A percentile compares a stretch with the other conserved stretches of the same genome.
Evolutionary conservation across 2,888 invertebrate genomes (phyloP).

Genomic region (Oeneis ivallda): DNA sequence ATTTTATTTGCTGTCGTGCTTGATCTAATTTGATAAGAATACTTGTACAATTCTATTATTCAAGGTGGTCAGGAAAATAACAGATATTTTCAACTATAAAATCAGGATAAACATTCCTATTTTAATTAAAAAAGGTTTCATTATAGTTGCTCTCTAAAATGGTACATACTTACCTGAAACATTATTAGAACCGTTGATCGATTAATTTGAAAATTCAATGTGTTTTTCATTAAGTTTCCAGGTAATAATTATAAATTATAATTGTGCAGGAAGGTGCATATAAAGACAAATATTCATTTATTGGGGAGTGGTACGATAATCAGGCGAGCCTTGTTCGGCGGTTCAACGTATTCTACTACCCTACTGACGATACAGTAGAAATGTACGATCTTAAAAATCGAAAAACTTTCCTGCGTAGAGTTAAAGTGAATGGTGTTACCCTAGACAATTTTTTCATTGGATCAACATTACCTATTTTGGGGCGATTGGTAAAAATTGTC

Average conservation of each 20-base stretch:
- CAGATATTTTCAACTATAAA: not conserved
- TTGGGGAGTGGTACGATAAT: constrained; percentile 94
- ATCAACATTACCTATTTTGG: constrained; percentile 86
- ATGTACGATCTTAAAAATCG: constrained; percentile 86
- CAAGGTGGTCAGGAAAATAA: not conserved
- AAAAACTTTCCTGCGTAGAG: constrained; percentile 85
- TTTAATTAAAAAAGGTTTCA: not conserved
- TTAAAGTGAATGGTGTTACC: constrained; percentile 84
- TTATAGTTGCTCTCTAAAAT: not conserved
- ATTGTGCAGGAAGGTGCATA: constrained; percentile 72
- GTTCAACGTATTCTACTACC: constrained; percentile 89
- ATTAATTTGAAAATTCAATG: not conserved
- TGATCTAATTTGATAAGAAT: too few relatives aligned
- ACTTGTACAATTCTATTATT: not conserved
- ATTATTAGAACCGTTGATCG: not conserved
- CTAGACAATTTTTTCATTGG: constrained; percentile 88
- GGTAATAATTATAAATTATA: not conserved
- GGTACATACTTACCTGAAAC: not conserved
- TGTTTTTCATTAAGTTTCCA: not conserved
- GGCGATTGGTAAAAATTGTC: constrained; percentile 86
- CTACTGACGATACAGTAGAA: constrained; percentile 89
- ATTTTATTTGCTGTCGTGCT: not conserved
- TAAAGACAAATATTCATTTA: constrained; percentile 82
- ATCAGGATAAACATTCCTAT: too few relatives aligned
- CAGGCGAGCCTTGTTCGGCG: constrained; percentile 87